phyloP scores from a whole-genome alignment of 2,797 vertebrate species.

The Syngnathus acus region DNA sequence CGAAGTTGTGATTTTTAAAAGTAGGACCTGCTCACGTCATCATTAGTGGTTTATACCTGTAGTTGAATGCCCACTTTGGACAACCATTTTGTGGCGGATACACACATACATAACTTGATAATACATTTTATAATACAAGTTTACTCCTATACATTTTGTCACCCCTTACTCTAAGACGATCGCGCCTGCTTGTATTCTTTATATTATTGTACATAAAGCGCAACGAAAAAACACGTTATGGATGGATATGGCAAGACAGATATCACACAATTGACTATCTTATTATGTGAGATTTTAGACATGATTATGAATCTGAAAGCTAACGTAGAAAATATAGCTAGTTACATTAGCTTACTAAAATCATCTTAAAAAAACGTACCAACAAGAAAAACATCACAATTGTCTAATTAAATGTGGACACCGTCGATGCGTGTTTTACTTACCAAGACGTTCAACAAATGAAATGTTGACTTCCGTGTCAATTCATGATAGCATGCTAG shows the following conservation, averaged over 20 bases:
- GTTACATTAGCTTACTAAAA: background rate
- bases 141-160: too few relatives aligned
- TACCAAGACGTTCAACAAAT: conserved; percentile 26
- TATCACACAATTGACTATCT: background rate
- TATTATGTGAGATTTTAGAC: background rate
- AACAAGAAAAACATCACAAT: background rate
- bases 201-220: background rate
- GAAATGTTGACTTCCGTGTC: background rate
- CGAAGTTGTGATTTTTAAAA: too few relatives aligned
- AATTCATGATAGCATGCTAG: conserved; percentile 36
- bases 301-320: background rate
- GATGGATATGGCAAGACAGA: background rate
- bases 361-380: background rate
- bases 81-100: too few relatives aligned
- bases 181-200: background rate
- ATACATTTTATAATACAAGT: too few relatives aligned
- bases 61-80: too few relatives aligned
- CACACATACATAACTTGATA: too few relatives aligned
- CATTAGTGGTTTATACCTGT: too few relatives aligned
- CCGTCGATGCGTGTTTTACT: background rate
- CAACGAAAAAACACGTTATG: background rate
- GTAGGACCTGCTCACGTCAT: too few relatives aligned
- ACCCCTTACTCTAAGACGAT: background rate
- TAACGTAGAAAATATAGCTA: background rate
- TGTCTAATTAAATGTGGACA: background rate